Conservation (phyloP, 2,888 invertebrate genomes). For the Alviniconcha strummeri region DNA sequence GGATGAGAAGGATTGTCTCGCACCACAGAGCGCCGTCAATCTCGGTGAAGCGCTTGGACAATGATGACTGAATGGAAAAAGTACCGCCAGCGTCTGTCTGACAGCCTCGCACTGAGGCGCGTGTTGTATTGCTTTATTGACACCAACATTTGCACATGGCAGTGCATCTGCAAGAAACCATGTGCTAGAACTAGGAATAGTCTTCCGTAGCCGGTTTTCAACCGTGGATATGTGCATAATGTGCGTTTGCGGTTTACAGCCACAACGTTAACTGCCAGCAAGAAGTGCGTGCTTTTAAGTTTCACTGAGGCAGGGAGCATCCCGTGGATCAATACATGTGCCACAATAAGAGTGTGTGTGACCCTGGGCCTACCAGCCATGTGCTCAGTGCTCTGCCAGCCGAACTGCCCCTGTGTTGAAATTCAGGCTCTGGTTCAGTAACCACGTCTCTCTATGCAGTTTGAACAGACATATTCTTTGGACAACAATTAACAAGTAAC, state of each 20-base stretch:
- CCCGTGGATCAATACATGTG: conserved; percentile 9
- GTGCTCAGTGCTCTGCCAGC: neutral
- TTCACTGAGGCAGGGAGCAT: no score
- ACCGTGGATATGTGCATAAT: no score
- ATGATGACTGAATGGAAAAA: neutral
- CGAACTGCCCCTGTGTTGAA: no score
- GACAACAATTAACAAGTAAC: no score
- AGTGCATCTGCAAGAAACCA: neutral
- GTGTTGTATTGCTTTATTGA: neutral
- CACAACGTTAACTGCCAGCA: no score
- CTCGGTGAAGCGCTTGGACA: neutral
- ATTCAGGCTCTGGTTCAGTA: no score
- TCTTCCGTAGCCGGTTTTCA: no score
- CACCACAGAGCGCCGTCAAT: neutral
- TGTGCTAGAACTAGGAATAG: neutral
- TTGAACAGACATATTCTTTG: no score
- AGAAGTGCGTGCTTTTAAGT: no score
- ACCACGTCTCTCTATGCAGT: no score
- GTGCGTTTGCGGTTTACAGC: no score
- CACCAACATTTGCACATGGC: neutral
- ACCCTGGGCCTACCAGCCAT: neutral
- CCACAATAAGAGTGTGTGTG: neutral
- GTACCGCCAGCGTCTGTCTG: neutral
- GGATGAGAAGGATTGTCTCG: conserved; percentile 19
- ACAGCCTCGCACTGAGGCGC: no score